Evolutionary conservation across 2,888 invertebrate genomes (phyloP).

Genomic region (Marronus borbonicus): DNA sequence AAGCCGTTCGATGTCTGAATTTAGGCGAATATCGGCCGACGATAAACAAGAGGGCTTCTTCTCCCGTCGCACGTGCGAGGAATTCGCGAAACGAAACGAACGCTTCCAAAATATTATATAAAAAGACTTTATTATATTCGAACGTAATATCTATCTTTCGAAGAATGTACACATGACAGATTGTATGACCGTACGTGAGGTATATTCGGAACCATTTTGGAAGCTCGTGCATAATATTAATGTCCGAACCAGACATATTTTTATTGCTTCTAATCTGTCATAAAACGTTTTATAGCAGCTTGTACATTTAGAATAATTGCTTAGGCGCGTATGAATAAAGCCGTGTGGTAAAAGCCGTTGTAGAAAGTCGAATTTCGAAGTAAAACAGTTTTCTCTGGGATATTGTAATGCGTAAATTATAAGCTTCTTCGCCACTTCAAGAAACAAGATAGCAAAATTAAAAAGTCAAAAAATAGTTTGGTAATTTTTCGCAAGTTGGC

Average conservation of each 20-base stretch:
- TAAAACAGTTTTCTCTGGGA: too few species aligned
- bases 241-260: neutral
- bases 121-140: neutral
- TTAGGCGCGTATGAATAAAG: too few species aligned
- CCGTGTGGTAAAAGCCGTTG: too few species aligned
- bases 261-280: neutral
- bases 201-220: neutral
- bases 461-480: too few species aligned
- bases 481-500: too few species aligned
- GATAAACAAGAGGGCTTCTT: constrained; percentile 9
- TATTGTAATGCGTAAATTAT: too few species aligned
- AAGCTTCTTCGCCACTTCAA: too few species aligned
- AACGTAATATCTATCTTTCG: neutral
- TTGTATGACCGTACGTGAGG: neutral
- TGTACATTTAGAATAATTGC: neutral
- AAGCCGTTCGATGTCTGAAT: neutral
- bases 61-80: constrained; percentile 17
- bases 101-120: neutral
- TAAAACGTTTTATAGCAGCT: neutral
- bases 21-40: neutral
- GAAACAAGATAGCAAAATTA: too few species aligned
- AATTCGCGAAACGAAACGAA: constrained; percentile 19
- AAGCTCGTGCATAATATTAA: constrained; percentile 4
- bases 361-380: too few species aligned
- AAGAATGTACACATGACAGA: neutral